These are phyloP conservation scores for Cariama cristata DNA, from an alignment of 2,113 vertebrate species.

Conservation along the genomic window DNA sequence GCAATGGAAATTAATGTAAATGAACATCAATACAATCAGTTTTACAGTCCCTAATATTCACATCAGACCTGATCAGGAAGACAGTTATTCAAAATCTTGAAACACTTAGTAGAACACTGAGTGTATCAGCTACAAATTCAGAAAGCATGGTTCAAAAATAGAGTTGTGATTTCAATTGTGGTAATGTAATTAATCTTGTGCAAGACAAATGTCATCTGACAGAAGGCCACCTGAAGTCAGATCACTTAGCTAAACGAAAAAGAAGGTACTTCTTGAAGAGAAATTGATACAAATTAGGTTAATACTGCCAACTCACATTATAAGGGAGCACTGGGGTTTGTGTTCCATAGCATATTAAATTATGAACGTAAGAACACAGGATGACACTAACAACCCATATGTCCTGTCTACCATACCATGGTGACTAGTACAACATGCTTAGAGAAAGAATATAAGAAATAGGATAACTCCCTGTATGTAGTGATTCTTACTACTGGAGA, in stretches of 20 bases:
- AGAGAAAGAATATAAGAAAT: background rate
- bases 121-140: background rate
- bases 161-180: background rate
- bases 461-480: background rate
- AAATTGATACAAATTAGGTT: background rate
- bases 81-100: background rate
- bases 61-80: background rate
- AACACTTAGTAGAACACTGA: background rate
- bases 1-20: background rate
- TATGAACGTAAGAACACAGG: background rate
- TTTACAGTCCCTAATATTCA: background rate
- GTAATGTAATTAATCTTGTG: background rate
- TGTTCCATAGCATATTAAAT: background rate
- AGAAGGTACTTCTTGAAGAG: background rate
- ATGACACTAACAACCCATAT: background rate
- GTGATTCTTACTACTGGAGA: background rate
- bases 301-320: background rate
- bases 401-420: background rate
- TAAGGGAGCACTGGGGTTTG: background rate
- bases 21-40: background rate
- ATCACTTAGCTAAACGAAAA: background rate
- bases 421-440: background rate
- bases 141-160: background rate
- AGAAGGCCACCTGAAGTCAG: background rate
- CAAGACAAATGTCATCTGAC: background rate